Evolutionary conservation across 1,140 invertebrate genomes (phyloP), one percentile per base, ranked within the genome.

Genomic region (Papilio machaon): DNA sequence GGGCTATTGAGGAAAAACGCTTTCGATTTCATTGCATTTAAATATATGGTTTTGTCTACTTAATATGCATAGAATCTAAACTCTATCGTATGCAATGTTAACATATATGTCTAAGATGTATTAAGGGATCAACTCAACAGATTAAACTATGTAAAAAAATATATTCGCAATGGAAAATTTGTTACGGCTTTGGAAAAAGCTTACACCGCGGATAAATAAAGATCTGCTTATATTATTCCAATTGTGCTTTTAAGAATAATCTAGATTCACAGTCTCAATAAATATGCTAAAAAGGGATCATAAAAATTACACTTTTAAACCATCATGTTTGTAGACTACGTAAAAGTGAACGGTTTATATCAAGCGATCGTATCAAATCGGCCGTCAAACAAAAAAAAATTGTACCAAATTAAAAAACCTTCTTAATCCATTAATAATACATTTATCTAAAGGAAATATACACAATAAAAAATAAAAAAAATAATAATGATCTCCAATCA

Each of bases 31-130:
- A 38, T 67, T 67, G 64, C 64, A 70, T 35, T 70, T 38, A 15
- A 70, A 70, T n/a, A 17, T 54, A 6, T 70, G 23, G 4, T 64
- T 70, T 70, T 67, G n/a, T 70, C 13, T 30, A 7, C 13, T 70
- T 70, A 15, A 70, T 38, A 70, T 70, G 30, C 64, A 70, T 38
- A 38, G 64, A 70, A 17, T 70, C 13, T 17, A 70, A 70, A 70
- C 11, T 3, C n/a, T 60, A 60, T n/a, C 60, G 23, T 70, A 70
- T 38, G 3, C 17, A 35, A 70, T 38, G 11, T 67, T 23, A 35
- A 11, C 64, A 11, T 67, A 67, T 30, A 64, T 2, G 3, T 30
- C n/a, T 19, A 64, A 64, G 7, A 64, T 10, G 30, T 30, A 30
- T 30, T 30, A n/a, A 30, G 23, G 23, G 9, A 35, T 70, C 64